Evolutionary conservation across 2,888 invertebrate genomes (phyloP).

Genomic region (Eupsilia transversa): DNA sequence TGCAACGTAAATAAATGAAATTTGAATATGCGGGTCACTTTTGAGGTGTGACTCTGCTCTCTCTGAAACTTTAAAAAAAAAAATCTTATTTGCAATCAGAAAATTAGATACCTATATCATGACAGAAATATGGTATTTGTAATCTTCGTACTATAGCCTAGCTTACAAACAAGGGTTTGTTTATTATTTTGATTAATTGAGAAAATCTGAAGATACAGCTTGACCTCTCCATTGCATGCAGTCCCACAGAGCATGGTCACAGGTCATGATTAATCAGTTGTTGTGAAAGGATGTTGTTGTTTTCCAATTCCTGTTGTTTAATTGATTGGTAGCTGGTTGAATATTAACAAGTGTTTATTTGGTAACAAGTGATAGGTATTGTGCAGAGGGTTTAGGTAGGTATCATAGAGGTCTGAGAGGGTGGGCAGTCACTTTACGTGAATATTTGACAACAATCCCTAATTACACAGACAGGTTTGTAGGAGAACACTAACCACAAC

Average conservation of each 20-base stretch:
- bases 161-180: not conserved
- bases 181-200: not conserved
- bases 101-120: no score
- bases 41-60: no score
- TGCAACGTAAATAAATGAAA: no score
- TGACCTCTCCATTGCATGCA: constrained; percentile 16
- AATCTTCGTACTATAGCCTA: not conserved
- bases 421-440: not conserved
- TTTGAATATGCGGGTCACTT: no score
- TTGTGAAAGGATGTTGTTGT: constrained; percentile 23
- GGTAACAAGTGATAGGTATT: not conserved
- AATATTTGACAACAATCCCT: not conserved
- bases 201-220: constrained; percentile 4
- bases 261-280: constrained; percentile 27
- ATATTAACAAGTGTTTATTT: no score
- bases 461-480: not conserved
- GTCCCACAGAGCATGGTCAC: not conserved
- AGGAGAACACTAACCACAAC: not conserved
- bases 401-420: not conserved
- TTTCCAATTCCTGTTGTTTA: constrained; percentile 9
- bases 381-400: not conserved
- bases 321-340: constrained; percentile 5
- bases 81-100: no score
- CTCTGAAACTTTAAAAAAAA: no score
- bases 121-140: not conserved